Conservation (phyloP, 2,888 invertebrate genomes). For the Orthonevra nobilis region DNA sequence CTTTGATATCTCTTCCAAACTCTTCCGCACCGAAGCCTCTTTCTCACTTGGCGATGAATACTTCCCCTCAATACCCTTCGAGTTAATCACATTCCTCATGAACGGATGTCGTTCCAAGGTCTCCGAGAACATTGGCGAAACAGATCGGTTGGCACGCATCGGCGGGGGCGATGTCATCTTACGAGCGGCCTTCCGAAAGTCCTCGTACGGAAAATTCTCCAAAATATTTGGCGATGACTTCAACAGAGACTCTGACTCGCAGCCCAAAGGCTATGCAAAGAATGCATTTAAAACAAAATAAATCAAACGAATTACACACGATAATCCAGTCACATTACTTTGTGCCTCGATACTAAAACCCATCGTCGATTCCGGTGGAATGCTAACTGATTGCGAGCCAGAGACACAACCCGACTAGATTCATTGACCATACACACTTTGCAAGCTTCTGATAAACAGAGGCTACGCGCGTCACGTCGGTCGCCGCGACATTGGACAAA, state of each 20-base stretch:
- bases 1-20: slow-evolving; percentile 80
- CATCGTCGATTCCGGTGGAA: slow-evolving; percentile 51
- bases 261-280: slow-evolving; percentile 64
- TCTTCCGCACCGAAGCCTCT: slow-evolving; percentile 77
- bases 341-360: slow-evolving; percentile 55
- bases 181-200: slow-evolving; percentile 71
- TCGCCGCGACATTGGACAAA: no score
- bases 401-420: slow-evolving; percentile 14
- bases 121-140: slow-evolving; percentile 77
- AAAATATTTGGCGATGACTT: slow-evolving; percentile 79
- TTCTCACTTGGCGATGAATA: slow-evolving; percentile 78
- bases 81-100: slow-evolving; percentile 78
- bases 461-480: slow-evolving; percentile 56
- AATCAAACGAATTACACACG: slow-evolving; percentile 24
- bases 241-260: slow-evolving; percentile 75
- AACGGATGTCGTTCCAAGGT: slow-evolving; percentile 78
- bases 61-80: slow-evolving; percentile 72
- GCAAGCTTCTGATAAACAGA: slow-evolving; percentile 40
- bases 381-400: slow-evolving; percentile 23
- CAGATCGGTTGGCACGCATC: slow-evolving; percentile 39
- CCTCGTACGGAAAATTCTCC: slow-evolving; percentile 78
- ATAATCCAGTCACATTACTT: slow-evolving; percentile 40
- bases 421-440: slow-evolving; percentile 31
- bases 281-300: slow-evolving; percentile 35
- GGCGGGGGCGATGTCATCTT: slow-evolving; percentile 62